phyloP scores from a whole-genome alignment of 2,888 invertebrate species.

The Synergus gifuensis region DNA sequence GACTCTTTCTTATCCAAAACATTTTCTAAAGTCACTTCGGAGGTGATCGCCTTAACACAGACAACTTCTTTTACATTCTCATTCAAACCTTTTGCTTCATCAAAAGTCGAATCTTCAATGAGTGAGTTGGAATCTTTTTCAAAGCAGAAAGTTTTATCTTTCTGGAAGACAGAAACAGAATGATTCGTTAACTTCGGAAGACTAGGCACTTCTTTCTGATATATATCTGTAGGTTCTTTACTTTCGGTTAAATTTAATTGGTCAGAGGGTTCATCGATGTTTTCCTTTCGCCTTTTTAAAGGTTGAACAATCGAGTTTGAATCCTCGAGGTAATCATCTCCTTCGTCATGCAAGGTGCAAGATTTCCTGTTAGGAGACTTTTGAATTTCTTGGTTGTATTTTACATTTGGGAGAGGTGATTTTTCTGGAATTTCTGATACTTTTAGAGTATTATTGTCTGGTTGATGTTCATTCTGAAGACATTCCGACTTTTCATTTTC shows the following conservation, averaged over 20 bases:
- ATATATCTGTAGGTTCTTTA: slow-evolving; percentile 46
- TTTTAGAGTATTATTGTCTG: background rate
- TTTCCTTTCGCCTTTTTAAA: slow-evolving; percentile 57
- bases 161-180: background rate
- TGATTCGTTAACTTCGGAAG: background rate
- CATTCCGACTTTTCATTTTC: slow-evolving; percentile 2
- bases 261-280: slow-evolving; percentile 42
- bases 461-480: background rate
- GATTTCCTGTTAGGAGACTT: slow-evolving; percentile 43
- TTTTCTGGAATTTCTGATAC: background rate
- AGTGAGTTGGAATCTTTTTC: slow-evolving; percentile 13
- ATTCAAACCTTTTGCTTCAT: background rate
- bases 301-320: slow-evolving; percentile 51
- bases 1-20: slow-evolving; percentile 52
- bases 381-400: slow-evolving; percentile 11
- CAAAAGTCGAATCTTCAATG: background rate
- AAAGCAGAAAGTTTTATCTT: background rate
- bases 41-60: background rate
- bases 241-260: slow-evolving; percentile 48
- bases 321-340: slow-evolving; percentile 40
- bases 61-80: background rate
- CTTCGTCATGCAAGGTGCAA: slow-evolving; percentile 45
- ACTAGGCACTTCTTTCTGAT: slow-evolving; percentile 46
- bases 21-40: background rate
- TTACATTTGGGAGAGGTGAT: background rate